A percentile compares a stretch with the other conserved stretches of the same genome.
Conservation (phyloP, 2,797 vertebrate species). For the Bovichtus diacanthus region DNA sequence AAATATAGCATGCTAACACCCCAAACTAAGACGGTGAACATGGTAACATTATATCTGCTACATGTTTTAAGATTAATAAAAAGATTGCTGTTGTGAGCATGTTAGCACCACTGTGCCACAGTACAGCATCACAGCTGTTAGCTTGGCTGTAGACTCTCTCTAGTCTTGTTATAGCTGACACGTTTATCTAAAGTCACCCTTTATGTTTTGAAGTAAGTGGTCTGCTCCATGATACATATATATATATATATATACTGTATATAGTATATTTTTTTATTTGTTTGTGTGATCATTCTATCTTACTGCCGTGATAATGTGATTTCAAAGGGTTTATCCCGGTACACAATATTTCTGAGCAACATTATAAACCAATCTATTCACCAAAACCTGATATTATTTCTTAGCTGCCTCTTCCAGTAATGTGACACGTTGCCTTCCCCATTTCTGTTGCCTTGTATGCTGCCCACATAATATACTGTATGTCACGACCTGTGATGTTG, state of each 20-base stretch:
- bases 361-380: conserved; percentile 15
- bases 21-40: neutral
- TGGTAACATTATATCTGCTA: neutral
- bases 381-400: conserved; percentile 26
- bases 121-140: neutral
- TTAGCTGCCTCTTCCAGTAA: conserved; percentile 18
- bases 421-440: conserved; percentile 11
- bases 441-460: conserved; percentile 10
- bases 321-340: neutral
- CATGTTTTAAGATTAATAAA: no score
- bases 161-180: neutral
- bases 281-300: neutral
- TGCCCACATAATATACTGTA: conserved; percentile 11
- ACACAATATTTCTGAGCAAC: conserved; percentile 6
- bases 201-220: neutral
- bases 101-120: neutral
- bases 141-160: neutral
- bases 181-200: neutral
- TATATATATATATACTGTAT: no score
- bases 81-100: neutral
- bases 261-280: neutral
- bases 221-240: neutral
- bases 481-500: conserved; percentile 31
- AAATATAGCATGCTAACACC: neutral
- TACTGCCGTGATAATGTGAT: neutral